Evolutionary conservation across 2,113 vertebrate genomes (phyloP).

Genomic region (Rhagologus leucostigma): DNA sequence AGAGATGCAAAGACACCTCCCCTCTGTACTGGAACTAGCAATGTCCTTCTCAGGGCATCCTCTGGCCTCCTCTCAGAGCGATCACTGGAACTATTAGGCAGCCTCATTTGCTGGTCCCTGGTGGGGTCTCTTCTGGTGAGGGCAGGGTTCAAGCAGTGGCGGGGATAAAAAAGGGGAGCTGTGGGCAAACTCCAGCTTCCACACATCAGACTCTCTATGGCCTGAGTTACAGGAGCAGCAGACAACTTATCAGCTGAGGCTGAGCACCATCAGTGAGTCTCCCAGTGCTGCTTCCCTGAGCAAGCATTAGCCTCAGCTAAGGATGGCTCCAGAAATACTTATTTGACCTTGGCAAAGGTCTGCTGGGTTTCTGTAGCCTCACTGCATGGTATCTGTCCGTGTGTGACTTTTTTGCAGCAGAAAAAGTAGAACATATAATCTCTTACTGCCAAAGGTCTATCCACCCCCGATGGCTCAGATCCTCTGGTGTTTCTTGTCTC

Average conservation of each 20-base stretch:
- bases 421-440: background rate
- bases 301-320: background rate
- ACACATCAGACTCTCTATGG: background rate
- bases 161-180: background rate
- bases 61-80: background rate
- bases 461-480: background rate
- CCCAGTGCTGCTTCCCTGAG: fast-evolving
- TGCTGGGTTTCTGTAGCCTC: background rate
- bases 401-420: no score
- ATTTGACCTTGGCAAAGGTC: background rate
- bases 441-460: background rate
- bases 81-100: background rate
- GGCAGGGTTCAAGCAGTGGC: background rate
- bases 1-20: background rate
- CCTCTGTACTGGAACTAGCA: background rate
- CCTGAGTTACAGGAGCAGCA: background rate
- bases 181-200: background rate
- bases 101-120: background rate
- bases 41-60: background rate
- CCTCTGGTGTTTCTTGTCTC: background rate
- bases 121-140: background rate
- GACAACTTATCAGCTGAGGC: background rate
- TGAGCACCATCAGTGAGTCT: background rate
- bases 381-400: background rate
- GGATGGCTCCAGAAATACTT: background rate